Evolutionary conservation across 2,888 invertebrate genomes (phyloP), one percentile per base, ranked within the genome.

Genomic region (Heteropelma amictum): DNA sequence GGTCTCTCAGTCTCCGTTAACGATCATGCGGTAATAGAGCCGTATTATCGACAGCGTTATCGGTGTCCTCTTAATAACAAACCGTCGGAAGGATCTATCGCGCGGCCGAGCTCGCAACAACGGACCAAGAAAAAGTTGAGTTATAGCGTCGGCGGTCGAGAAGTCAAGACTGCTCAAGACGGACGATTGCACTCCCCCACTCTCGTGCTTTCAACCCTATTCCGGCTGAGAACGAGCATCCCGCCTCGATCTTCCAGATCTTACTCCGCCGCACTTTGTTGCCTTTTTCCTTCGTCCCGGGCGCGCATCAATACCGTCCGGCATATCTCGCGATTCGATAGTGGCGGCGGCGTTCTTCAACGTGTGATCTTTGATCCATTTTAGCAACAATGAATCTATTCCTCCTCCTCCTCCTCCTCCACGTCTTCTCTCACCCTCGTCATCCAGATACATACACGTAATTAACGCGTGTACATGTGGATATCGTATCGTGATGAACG

Each of bases 11-110:
- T 67, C 78, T 72, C 84, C 81, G 85, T 85, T 84, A 84, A 75
- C 79, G 76, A 74, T 79, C 67, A 63, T 68, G 71, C 70, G 68
- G 86, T 87, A 87, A 87, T 87, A 85, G 85, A 87, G 87, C 84
- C 82, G 85, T 87, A 68, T 71, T 53, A 84, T 84, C 80, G 84
- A 82, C 82, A 82, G 83, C 82, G 81, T 87, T 87, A 87, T 86
- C 85, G 86, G 87, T 86, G 87, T 87, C 86, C 85, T 86, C 86
- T 86, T 86, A 87, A 87, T 87, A 87, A 86, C 83, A 85, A 77
- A 82, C 78, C 78, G 40, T 83, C 79, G 71, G 38, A 33, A 35
- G 30, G 75, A 69, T 77, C 63, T 70, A 42, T 68, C 63, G 67
- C 67, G 78, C 73, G 64, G 67, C 72, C 54, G 19, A 58, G 51